Evolutionary conservation across 2,888 invertebrate species (phyloP).

Genomic region (Pachliopta kotzebuea): DNA sequence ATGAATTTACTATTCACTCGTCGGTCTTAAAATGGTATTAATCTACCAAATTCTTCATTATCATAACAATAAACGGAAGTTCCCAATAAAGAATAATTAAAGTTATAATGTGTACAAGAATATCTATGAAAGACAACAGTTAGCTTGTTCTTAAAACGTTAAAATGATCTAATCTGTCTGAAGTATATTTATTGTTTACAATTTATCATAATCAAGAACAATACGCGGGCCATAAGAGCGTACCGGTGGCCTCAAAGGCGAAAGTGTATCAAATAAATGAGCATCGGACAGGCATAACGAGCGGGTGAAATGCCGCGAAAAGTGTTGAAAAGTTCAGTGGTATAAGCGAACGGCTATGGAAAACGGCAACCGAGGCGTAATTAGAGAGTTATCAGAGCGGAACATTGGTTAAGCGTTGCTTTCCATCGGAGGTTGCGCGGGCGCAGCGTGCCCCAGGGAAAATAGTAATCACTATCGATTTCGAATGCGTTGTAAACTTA

Average conservation of each 20-base stretch:
- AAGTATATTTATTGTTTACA: conserved; percentile 40
- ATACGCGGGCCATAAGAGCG: conserved; percentile 41
- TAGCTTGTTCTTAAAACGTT: conserved; percentile 43
- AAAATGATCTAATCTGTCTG: conserved; percentile 14
- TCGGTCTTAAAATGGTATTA: background rate
- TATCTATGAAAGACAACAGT: conserved; percentile 37
- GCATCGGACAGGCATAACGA: conserved; percentile 43
- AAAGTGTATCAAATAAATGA: conserved; percentile 70
- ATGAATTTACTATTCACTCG: conserved; percentile 6
- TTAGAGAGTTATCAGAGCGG: conserved; percentile 79
- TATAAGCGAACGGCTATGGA: conserved; percentile 69
- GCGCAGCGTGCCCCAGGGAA: conserved; percentile 75
- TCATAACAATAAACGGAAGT: conserved; percentile 1
- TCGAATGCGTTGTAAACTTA: conserved; percentile 62
- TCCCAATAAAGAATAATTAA: conserved; percentile 1
- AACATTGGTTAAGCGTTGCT: conserved; percentile 79
- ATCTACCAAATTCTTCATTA: conserved; percentile 1
- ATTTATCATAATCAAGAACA: conserved; percentile 43
- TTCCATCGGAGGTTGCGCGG: conserved; percentile 79
- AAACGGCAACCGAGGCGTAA: conserved; percentile 68
- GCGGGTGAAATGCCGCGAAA: conserved; percentile 70
- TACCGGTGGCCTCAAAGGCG: conserved; percentile 51
- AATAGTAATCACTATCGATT: conserved; percentile 80
- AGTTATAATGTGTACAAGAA: background rate
- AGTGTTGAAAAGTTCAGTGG: conserved; percentile 68